Percentiles rank a stretch among this genome's conserved stretches.
phyloP scores from a whole-genome alignment of 2,113 vertebrate genomes.

The Collichthys lucidus region DNA sequence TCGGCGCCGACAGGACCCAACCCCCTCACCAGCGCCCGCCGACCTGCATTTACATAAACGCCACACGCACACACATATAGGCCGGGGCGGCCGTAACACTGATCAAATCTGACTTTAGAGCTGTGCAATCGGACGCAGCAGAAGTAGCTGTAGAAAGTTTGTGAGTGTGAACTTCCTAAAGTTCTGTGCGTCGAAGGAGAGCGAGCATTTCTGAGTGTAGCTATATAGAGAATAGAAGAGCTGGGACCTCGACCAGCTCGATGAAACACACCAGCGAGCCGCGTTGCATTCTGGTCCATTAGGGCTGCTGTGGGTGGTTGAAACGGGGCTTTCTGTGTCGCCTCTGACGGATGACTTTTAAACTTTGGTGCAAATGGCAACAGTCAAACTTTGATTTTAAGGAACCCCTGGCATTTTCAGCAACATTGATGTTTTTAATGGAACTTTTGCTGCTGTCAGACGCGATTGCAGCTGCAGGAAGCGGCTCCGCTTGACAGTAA shows the following conservation, averaged over 20 bases:
- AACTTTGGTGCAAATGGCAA: background rate
- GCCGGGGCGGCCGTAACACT: too few species aligned
- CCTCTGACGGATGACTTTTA: conserved; percentile 7
- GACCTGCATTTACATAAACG: too few species aligned
- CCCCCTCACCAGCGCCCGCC: too few species aligned
- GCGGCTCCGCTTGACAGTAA: background rate
- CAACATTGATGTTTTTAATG: background rate
- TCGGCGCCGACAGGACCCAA: too few species aligned
- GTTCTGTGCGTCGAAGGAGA: background rate
- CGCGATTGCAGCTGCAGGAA: background rate
- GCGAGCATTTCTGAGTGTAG: background rate
- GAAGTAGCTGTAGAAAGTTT: too few species aligned
- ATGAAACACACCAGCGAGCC: background rate
- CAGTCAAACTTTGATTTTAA: background rate
- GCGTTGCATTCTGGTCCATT: conserved; percentile 2
- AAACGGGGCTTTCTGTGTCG: background rate
- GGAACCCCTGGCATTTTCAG: background rate
- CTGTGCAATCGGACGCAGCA: too few species aligned
- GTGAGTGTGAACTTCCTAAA: background rate
- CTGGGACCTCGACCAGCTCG: background rate
- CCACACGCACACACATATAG: too few species aligned
- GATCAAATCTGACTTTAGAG: too few species aligned
- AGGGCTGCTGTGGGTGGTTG: background rate
- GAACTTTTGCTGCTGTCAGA: background rate
- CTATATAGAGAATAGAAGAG: background rate